Evolutionary conservation across 2,113 vertebrate species (phyloP).

Genomic region (Mirounga angustirostris): DNA sequence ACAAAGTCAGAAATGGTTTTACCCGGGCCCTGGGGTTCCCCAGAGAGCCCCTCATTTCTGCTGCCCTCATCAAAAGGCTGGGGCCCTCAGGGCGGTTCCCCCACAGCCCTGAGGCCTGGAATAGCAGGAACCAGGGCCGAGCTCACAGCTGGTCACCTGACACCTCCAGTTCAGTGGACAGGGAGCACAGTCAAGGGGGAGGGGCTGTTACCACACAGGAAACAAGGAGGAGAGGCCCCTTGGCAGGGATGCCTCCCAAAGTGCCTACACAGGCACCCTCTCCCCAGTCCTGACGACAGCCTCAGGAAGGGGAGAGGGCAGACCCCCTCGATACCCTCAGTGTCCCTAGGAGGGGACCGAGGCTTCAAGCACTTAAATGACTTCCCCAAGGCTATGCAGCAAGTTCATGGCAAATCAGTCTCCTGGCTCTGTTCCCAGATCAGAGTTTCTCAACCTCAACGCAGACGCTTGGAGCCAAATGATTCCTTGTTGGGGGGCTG

Average conservation of each 20-base stretch:
- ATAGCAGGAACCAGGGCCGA: neutral
- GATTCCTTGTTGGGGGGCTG: neutral
- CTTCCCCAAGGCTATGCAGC: neutral
- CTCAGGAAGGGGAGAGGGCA: neutral
- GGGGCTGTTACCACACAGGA: neutral
- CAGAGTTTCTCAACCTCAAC: neutral
- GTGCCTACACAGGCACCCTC: neutral
- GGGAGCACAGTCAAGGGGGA: neutral
- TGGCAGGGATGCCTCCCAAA: neutral
- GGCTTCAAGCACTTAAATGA: neutral
- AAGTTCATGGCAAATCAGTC: neutral
- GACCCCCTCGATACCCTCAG: rapidly evolving
- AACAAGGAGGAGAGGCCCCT: neutral
- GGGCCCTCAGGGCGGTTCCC: neutral
- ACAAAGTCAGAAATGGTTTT: conserved; percentile 70
- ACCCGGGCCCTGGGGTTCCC: conserved; percentile 44
- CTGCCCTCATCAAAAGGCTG: conserved; percentile 71
- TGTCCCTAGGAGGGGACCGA: neutral
- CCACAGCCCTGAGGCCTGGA: neutral
- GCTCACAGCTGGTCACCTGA: neutral
- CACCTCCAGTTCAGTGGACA: neutral
- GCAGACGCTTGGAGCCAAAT: neutral
- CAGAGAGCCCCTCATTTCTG: conserved; percentile 64
- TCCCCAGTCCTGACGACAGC: neutral
- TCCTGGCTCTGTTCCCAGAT: neutral